phyloP scores from a whole-genome alignment of 2,888 invertebrate genomes.

The Tridacna gigas region DNA sequence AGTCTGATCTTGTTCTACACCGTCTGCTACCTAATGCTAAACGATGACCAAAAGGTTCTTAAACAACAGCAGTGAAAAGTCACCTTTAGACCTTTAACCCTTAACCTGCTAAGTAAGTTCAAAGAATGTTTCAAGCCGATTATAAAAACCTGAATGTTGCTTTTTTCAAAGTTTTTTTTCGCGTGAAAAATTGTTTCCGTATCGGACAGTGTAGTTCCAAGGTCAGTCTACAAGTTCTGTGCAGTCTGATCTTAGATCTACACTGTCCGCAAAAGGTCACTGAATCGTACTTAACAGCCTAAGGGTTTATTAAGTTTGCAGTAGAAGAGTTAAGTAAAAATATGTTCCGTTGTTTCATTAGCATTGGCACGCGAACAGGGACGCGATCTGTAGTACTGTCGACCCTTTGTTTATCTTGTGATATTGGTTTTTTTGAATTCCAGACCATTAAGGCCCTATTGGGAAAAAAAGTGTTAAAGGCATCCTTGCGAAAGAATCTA shows the following conservation, averaged over 20 bases:
- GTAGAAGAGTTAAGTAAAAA: not conserved
- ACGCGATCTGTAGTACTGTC: not conserved
- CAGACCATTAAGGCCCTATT: not conserved
- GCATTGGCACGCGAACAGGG: not conserved
- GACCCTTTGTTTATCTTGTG: not conserved
- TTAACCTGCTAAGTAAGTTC: not conserved
- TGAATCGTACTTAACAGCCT: too few relatives aligned
- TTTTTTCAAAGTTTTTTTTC: too few relatives aligned
- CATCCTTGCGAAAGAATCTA: not conserved
- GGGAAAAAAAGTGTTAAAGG: slow-evolving; percentile 9
- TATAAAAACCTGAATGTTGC: too few relatives aligned
- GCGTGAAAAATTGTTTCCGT: too few relatives aligned
- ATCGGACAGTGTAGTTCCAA: too few relatives aligned
- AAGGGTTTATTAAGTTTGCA: not conserved
- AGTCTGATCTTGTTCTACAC: not conserved
- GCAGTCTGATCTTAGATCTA: too few relatives aligned
- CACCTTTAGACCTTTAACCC: not conserved
- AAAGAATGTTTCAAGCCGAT: too few relatives aligned
- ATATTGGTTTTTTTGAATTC: slow-evolving; percentile 9
- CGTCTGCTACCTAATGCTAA: not conserved
- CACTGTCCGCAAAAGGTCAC: too few relatives aligned
- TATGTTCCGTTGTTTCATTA: not conserved
- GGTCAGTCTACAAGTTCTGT: too few relatives aligned
- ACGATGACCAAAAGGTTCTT: not conserved
- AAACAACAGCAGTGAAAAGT: not conserved